These are phyloP conservation scores for Drosophila subsilvestris DNA, from an alignment of 2,888 invertebrate species.

Conservation along the genomic window DNA sequence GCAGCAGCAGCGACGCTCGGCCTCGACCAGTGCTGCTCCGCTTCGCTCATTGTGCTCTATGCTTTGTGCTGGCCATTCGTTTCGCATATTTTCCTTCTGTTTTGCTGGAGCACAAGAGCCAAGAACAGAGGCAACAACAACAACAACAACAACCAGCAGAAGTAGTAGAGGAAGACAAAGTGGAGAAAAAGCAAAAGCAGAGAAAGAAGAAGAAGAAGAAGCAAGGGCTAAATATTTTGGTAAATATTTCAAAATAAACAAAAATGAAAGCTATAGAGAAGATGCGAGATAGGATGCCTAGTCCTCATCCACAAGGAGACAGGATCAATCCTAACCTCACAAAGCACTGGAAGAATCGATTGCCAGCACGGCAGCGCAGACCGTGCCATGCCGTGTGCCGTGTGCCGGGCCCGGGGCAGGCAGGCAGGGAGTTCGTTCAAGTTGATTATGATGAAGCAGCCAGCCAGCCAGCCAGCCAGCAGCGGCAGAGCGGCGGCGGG, in stretches of 20 bases:
- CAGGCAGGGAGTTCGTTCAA: background rate
- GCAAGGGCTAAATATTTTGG: constrained; percentile 19
- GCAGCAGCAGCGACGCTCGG: constrained; percentile 4
- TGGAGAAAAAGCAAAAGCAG: constrained; percentile 5
- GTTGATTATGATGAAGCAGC: constrained; percentile 18
- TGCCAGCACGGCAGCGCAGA: constrained; percentile 2
- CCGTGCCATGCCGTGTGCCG: background rate
- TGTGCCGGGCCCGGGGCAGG: background rate
- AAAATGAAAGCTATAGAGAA: background rate
- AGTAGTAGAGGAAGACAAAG: background rate
- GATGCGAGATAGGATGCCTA: background rate
- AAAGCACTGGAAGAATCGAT: constrained; percentile 9
- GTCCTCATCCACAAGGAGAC: constrained; percentile 19
- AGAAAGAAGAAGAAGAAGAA: background rate
- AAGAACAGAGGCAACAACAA: background rate
- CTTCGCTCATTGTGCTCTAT: constrained; percentile 62
- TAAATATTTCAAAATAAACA: background rate
- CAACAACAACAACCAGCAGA: background rate
- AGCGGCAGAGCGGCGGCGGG: constrained; percentile 29
- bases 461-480: constrained; percentile 38
- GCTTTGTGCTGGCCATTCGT: constrained; percentile 67
- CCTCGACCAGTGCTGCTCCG: constrained; percentile 34
- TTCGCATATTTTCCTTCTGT: constrained; percentile 18
- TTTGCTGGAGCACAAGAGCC: constrained; percentile 22
- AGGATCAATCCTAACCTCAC: constrained; percentile 48